Evolutionary conservation across 2,113 vertebrate genomes (phyloP), one percentile per base, ranked within the genome.

Genomic region (Progne subis): DNA sequence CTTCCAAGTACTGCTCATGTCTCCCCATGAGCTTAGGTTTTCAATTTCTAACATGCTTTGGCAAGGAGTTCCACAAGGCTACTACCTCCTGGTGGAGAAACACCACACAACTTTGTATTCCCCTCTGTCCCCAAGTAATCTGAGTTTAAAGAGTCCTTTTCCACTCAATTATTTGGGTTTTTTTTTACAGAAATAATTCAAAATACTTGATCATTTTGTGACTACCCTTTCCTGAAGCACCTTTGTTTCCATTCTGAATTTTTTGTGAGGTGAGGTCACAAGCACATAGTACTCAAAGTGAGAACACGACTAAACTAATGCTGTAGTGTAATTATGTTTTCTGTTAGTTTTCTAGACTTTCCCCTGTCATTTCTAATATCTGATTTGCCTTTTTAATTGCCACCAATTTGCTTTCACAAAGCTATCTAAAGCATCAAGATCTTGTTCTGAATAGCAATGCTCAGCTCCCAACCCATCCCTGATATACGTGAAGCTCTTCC

Each of bases 111-210:
- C n/a, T 47, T 50, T n/a, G 44, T 50, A 64, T 32, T 59, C 34
- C 29, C 19, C 26, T 68, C 37, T 4, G 3, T 20, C 23, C 18
- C n/a, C 41, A 74, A 1, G 23, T 26, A 60, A 68, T 43, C n/a
- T 46, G 57, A 18, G 7, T 80, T 57, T 76, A 59, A 37, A 61
- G 12, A 67, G 20, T 31, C 17, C 53, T 59, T 64, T 49, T 3
- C 55, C 26, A 39, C 15, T 37, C 8, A 50, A 39, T 41, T 5
- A 3, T 41, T 52, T 6, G 4, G 10, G 3, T 2, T 1, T 23
- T 44, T 68, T 37, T 50, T 46, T 25, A 28, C 8, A 57, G 47
- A 88, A 88, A 50, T 21, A 31, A 68, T 32, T 60, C 41, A 53
- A 67, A 85, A 74, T 57, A 37, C 26, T 61, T 25, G 11, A 65